These are phyloP conservation scores for Isotomurus palustris DNA, from an alignment of 2,888 invertebrate genomes.

Conservation along the genomic window DNA sequence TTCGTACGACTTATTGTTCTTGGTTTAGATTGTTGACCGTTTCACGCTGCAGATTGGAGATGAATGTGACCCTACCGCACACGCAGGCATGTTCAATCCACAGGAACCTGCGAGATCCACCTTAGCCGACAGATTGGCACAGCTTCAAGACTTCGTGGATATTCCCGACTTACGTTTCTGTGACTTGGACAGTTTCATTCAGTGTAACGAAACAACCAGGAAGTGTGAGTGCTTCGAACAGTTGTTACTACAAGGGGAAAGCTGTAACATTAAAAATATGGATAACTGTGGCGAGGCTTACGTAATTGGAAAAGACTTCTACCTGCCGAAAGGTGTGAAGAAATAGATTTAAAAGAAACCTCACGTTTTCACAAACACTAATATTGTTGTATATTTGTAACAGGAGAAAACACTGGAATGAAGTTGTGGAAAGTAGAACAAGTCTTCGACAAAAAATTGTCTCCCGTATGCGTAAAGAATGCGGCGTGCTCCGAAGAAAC, in stretches of 20 bases:
- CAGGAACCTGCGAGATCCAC: background rate
- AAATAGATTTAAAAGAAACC: too few species aligned
- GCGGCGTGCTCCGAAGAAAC: conserved; percentile 13
- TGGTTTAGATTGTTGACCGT: too few species aligned
- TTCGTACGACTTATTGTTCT: too few species aligned
- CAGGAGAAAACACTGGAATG: too few species aligned
- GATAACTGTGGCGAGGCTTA: conserved; percentile 17
- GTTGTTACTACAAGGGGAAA: conserved; percentile 2
- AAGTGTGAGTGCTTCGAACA: conserved; percentile 20
- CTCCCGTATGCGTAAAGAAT: conserved; percentile 14
- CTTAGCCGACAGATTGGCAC: background rate
- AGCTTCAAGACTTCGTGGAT: conserved; percentile 10
- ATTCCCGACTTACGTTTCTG: conserved; percentile 16
- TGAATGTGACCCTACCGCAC: conserved; percentile 19
- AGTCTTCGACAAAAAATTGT: conserved; percentile 9
- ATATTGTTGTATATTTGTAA: too few species aligned
- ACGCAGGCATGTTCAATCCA: conserved; percentile 1
- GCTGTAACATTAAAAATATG: conserved; percentile 15
- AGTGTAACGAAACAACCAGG: conserved; percentile 11
- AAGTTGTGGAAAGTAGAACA: conserved; percentile 20
- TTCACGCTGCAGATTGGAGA: conserved; percentile 11
- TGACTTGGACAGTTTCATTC: conserved; percentile 16
- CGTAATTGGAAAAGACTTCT: conserved; percentile 13
- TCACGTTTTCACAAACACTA: too few species aligned
- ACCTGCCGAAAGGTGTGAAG: conserved; percentile 4